These are phyloP conservation scores for Disparrhopalites patrizii DNA, from an alignment of 2,888 invertebrate species.

Conservation along the genomic window DNA sequence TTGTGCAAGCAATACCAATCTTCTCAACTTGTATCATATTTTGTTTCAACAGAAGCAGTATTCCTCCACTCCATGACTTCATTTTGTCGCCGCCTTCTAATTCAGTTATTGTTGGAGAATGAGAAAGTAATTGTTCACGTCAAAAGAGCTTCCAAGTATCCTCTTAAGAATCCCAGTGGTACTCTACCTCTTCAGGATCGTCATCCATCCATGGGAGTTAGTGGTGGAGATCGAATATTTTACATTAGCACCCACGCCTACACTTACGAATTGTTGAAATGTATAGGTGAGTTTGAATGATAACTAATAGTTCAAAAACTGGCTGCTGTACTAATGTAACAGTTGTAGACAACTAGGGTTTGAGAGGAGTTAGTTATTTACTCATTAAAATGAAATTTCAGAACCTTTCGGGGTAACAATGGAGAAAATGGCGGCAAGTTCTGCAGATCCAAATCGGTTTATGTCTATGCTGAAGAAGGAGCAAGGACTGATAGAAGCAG, in stretches of 20 bases:
- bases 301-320: too few species aligned
- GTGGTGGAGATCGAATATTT: constrained; percentile 45
- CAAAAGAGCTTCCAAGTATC: constrained; percentile 50
- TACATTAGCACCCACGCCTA: constrained; percentile 39
- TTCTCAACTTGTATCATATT: neutral
- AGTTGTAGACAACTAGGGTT: too few species aligned
- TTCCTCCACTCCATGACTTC: constrained; percentile 69
- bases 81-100: constrained; percentile 77
- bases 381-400: constrained; percentile 4
- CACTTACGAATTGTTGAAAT: constrained; percentile 40
- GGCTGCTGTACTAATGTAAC: too few species aligned
- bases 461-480: constrained; percentile 36
- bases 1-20: neutral
- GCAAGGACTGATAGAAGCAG: constrained; percentile 39
- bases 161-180: constrained; percentile 47
- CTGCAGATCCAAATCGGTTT: constrained; percentile 35
- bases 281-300: constrained; percentile 41
- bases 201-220: constrained; percentile 50
- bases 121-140: constrained; percentile 77
- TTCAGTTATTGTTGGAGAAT: constrained; percentile 79
- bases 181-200: constrained; percentile 51
- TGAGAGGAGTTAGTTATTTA: too few species aligned
- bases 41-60: constrained; percentile 52
- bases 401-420: constrained; percentile 43
- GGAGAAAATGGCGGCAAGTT: constrained; percentile 32